Evolutionary conservation across 1,140 invertebrate species (phyloP).

Genomic region (Eurosta solidaginis): DNA sequence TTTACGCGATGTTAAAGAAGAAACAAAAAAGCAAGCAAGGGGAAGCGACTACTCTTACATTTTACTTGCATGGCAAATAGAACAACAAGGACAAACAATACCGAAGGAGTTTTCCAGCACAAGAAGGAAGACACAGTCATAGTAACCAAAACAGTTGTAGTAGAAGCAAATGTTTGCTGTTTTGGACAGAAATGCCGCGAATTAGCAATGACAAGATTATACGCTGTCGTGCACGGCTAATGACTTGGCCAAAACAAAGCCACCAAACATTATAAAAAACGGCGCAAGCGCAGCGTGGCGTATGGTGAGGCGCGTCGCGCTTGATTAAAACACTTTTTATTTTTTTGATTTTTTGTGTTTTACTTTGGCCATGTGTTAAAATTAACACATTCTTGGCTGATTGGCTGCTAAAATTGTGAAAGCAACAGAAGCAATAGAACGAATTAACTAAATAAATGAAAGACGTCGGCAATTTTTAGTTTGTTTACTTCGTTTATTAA

Average conservation of each 20-base stretch:
- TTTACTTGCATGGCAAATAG: too few relatives aligned
- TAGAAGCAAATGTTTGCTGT: constrained; percentile 13
- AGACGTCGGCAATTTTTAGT: too few relatives aligned
- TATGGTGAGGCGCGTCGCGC: background rate
- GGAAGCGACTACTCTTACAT: too few relatives aligned
- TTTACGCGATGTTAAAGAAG: background rate
- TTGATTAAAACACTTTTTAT: background rate
- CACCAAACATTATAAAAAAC: too few relatives aligned
- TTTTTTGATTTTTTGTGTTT: too few relatives aligned
- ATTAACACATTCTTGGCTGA: constrained; percentile 18
- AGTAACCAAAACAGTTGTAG: background rate
- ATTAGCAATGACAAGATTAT: constrained; percentile 28
- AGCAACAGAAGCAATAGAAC: background rate
- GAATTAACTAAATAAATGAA: background rate
- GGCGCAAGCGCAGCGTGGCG: background rate
- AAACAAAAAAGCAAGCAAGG: background rate
- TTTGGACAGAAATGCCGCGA: constrained; percentile 24
- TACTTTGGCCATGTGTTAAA: background rate
- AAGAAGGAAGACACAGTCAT: background rate
- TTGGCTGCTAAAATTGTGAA: background rate
- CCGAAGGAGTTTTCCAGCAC: background rate
- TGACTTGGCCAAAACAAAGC: background rate
- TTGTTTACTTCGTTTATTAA: too few relatives aligned
- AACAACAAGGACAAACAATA: background rate
- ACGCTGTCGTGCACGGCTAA: constrained; percentile 18